These are phyloP conservation scores for Cyanoderma ruficeps DNA, from an alignment of 2,113 vertebrate species.

Conservation along the genomic window DNA sequence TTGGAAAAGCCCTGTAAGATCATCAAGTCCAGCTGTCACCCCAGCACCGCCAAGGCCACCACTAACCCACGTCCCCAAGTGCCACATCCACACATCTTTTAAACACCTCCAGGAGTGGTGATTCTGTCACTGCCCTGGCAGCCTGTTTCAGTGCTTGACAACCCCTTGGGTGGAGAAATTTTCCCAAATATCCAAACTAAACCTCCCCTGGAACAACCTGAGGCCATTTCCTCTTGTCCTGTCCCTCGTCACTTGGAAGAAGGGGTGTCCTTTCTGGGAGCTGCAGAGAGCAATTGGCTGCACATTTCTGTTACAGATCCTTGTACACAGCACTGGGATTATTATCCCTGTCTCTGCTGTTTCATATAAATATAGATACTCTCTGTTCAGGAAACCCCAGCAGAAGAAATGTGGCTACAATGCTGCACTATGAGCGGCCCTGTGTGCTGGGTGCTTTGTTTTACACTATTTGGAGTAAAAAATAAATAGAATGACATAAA, in stretches of 20 bases:
- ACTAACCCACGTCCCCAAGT: fast-evolving
- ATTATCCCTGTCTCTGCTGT: not conserved
- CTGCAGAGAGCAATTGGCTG: not conserved
- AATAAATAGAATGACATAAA: not conserved
- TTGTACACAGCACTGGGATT: not conserved
- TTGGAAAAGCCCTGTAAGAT: not conserved
- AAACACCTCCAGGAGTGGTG: not conserved
- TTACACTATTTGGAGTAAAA: not conserved
- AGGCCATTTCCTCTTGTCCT: not conserved
- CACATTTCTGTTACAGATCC: not conserved
- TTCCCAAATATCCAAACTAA: not conserved
- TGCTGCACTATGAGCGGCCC: not conserved
- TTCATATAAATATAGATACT: not conserved
- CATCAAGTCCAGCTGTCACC: not conserved
- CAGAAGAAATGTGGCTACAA: not conserved
- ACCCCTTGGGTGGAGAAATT: not conserved
- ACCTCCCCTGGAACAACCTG: not conserved
- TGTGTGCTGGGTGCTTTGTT: not conserved
- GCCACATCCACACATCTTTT: not conserved
- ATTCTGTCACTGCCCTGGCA: not conserved
- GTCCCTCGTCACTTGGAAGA: not conserved
- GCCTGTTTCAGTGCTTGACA: not conserved
- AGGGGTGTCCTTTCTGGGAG: not conserved
- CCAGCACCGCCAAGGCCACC: not conserved
- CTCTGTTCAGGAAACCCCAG: not conserved